phyloP scores from a whole-genome alignment of 1,140 invertebrate species.

The Saccostrea glomerata region DNA sequence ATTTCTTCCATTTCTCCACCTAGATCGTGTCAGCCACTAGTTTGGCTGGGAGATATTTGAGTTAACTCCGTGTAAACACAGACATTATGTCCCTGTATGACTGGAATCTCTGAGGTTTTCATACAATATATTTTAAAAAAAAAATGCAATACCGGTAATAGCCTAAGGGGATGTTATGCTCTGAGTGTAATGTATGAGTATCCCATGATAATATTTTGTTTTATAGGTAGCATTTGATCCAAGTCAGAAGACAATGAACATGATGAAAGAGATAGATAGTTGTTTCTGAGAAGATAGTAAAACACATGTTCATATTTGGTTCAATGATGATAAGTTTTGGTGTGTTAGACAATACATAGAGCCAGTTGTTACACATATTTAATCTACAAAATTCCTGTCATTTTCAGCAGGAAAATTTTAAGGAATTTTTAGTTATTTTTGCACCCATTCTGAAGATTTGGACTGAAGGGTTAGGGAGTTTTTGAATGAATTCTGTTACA shows the following conservation, averaged over 20 bases:
- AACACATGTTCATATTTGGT: too few species aligned
- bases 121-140: background rate
- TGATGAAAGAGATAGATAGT: too few species aligned
- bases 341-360: background rate
- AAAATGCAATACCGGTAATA: background rate
- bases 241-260: too few species aligned
- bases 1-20: background rate
- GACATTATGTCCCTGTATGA: background rate
- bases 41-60: background rate
- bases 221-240: background rate
- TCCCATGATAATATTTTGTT: background rate
- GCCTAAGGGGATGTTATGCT: background rate
- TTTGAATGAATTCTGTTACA: too few species aligned
- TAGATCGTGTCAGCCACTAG: background rate
- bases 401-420: too few species aligned
- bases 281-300: too few species aligned
- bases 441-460: too few species aligned
- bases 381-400: background rate
- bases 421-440: too few species aligned
- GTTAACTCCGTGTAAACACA: background rate
- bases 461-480: too few species aligned
- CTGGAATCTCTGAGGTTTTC: background rate
- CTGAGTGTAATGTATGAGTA: background rate
- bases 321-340: too few species aligned
- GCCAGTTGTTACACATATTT: background rate